A percentile compares a stretch with the other conserved stretches of the same genome.
phyloP scores from a whole-genome alignment of 2,888 invertebrate species.

The Pseudococcus jackbeardsleyi region DNA sequence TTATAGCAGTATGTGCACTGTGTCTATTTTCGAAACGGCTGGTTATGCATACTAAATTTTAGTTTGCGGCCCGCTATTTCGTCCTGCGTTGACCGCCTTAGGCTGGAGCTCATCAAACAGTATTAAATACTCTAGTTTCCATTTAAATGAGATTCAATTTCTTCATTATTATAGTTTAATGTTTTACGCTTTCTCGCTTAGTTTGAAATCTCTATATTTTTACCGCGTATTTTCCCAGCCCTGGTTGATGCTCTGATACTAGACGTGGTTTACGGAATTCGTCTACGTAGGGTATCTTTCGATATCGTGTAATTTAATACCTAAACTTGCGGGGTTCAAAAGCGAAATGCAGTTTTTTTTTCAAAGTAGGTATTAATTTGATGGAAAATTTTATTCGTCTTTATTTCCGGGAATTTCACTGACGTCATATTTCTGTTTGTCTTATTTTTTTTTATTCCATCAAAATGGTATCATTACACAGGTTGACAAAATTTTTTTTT shows the following conservation, averaged over 20 bases:
- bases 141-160: slow-evolving; percentile 65
- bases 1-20: slow-evolving; percentile 57
- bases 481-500: too few relatives aligned
- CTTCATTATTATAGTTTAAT: slow-evolving; percentile 61
- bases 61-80: slow-evolving; percentile 60
- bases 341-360: neutral
- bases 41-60: slow-evolving; percentile 65
- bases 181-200: slow-evolving; percentile 37
- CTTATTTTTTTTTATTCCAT: too few relatives aligned
- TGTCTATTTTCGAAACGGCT: slow-evolving; percentile 62
- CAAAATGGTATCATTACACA: too few relatives aligned
- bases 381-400: neutral
- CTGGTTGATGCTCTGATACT: neutral
- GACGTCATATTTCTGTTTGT: too few relatives aligned
- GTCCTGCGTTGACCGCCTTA: slow-evolving; percentile 61
- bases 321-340: neutral
- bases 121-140: slow-evolving; percentile 64
- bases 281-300: neutral
- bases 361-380: neutral
- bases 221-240: neutral
- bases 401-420: neutral
- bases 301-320: neutral
- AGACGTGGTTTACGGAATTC: neutral
- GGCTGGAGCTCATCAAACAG: slow-evolving; percentile 60
- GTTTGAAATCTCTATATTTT: slow-evolving; percentile 24